Evolutionary conservation across 1,140 invertebrate species (phyloP).

Genomic region (Megalopta genalis): DNA sequence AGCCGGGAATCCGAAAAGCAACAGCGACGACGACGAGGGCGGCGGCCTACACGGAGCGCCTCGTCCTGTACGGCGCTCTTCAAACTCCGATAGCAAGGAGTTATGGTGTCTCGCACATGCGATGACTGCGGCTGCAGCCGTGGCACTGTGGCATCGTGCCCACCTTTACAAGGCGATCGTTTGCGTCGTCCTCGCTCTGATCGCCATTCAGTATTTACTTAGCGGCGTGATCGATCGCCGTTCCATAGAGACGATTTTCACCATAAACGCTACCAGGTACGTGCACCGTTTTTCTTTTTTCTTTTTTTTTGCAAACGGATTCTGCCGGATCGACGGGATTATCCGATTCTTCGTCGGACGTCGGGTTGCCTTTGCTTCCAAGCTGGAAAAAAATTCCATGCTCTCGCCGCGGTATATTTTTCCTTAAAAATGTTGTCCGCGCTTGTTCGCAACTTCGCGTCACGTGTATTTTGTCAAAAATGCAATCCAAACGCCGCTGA

Average conservation of each 20-base stretch:
- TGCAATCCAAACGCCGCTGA: too few species aligned
- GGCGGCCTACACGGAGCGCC: conserved; percentile 28
- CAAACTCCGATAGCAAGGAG: conserved; percentile 72
- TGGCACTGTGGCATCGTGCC: conserved; percentile 78
- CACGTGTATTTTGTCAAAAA: too few species aligned
- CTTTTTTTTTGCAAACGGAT: too few species aligned
- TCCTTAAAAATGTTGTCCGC: too few species aligned
- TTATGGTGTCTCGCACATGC: conserved; percentile 77
- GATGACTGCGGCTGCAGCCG: conserved; percentile 77
- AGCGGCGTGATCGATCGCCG: conserved; percentile 76
- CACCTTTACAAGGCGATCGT: conserved; percentile 77
- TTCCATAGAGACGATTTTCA: conserved; percentile 79
- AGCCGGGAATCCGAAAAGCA: not conserved
- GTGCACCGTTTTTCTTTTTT: not conserved
- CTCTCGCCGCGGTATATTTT: too few species aligned
- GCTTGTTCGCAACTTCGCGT: too few species aligned
- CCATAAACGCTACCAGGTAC: conserved; percentile 76
- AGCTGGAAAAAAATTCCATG: too few species aligned
- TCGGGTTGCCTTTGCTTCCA: too few species aligned
- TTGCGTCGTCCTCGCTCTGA: conserved; percentile 75
- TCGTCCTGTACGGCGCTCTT: conserved; percentile 64
- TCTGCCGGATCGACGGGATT: too few species aligned
- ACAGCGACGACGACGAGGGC: conserved; percentile 11
- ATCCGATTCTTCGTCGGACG: too few species aligned
- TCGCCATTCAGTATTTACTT: conserved; percentile 79